phyloP scores from a whole-genome alignment of 1,140 invertebrate species.

The Mercenaria mercenaria region DNA sequence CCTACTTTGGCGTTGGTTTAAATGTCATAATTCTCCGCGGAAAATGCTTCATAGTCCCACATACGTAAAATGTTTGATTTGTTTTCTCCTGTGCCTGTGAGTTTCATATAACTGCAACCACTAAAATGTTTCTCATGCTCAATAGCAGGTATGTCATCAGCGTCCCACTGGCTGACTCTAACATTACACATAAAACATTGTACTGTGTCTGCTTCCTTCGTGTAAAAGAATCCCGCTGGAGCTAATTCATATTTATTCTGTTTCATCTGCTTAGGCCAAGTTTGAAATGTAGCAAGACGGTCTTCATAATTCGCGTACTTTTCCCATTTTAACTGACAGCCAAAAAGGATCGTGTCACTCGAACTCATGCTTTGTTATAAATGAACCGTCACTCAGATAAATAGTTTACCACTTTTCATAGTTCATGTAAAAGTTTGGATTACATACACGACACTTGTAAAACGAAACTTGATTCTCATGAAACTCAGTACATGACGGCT shows the following conservation, averaged over 20 bases:
- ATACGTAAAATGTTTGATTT: not conserved
- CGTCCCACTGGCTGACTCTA: not conserved
- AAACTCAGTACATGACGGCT: too few species aligned
- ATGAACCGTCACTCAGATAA: not conserved
- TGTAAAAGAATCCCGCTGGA: constrained; percentile 30
- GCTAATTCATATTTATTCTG: constrained; percentile 21
- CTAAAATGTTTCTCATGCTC: constrained; percentile 6
- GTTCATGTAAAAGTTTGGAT: too few species aligned
- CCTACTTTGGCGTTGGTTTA: not conserved
- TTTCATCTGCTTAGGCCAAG: constrained; percentile 34
- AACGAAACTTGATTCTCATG: too few species aligned
- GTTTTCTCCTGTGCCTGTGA: not conserved
- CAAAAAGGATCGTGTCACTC: constrained; percentile 13
- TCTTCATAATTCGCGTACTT: constrained; percentile 19
- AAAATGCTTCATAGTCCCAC: not conserved
- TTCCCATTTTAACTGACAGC: constrained; percentile 2
- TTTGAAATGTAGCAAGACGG: not conserved
- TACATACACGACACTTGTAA: too few species aligned
- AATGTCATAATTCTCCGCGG: not conserved
- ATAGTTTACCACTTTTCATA: not conserved
- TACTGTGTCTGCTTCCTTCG: constrained; percentile 34
- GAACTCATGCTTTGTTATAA: constrained; percentile 32
- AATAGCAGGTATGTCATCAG: not conserved
- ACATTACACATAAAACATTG: constrained; percentile 12
- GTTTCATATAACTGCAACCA: constrained; percentile 36